A percentile compares a stretch with the other conserved stretches of the same genome.
phyloP scores from a whole-genome alignment of 2,113 vertebrate genomes.

The Phyllopteryx taeniolatus region DNA sequence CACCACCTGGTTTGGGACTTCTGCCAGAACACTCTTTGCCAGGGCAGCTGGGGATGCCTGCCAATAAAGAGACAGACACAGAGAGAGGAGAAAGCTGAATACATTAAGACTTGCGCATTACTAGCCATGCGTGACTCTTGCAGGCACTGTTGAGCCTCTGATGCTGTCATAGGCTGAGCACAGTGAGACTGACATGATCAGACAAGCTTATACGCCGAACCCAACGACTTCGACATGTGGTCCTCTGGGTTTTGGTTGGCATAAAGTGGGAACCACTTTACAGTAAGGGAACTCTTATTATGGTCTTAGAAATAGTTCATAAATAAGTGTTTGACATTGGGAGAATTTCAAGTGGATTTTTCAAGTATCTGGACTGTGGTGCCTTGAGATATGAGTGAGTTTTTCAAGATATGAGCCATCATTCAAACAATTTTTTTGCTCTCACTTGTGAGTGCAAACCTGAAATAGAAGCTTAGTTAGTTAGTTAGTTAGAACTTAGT shows the following conservation, averaged over 20 bases:
- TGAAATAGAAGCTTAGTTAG: too few relatives aligned
- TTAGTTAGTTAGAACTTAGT: too few relatives aligned
- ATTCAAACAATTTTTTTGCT: too few relatives aligned
- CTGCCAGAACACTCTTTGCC: conserved; percentile 95
- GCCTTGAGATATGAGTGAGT: too few relatives aligned
- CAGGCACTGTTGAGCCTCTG: conserved; percentile 13
- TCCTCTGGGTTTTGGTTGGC: conserved; percentile 6
- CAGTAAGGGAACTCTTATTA: background rate
- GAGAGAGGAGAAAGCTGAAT: conserved; percentile 54
- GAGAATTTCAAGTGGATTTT: too few relatives aligned
- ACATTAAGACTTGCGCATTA: conserved; percentile 26
- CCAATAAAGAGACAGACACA: conserved; percentile 49
- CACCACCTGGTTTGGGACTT: conserved; percentile 99
- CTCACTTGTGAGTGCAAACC: too few relatives aligned
- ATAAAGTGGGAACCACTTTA: background rate
- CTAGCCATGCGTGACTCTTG: conserved; percentile 2
- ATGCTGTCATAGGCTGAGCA: conserved; percentile 28
- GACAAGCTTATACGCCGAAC: conserved; percentile 34
- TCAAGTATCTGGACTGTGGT: too few relatives aligned
- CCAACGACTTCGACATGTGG: conserved; percentile 26
- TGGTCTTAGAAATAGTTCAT: too few relatives aligned
- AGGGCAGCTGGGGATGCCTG: conserved; percentile 97
- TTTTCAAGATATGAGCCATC: too few relatives aligned
- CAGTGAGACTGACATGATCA: conserved; percentile 37
- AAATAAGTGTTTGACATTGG: too few relatives aligned